Evolutionary conservation across 1,140 invertebrate species (phyloP).

Genomic region (Paraescarpia echinospica): DNA sequence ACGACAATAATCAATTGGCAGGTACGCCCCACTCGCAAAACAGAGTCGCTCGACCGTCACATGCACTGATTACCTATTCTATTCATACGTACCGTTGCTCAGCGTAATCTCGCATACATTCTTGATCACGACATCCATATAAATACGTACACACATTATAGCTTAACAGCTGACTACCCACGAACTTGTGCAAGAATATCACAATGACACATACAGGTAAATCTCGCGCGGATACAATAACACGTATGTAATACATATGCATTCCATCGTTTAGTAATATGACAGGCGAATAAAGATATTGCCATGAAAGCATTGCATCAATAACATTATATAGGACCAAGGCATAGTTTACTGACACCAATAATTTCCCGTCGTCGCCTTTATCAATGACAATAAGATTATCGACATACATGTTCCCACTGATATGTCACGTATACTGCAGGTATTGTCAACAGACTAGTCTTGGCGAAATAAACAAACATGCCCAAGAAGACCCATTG

Average conservation of each 20-base stretch:
- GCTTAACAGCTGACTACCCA: not conserved
- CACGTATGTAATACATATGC: not conserved
- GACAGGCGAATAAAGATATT: not conserved
- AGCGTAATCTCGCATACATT: not conserved
- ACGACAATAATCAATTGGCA: not conserved
- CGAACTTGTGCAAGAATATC: not conserved
- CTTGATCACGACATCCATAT: not conserved
- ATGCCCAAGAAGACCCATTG: not conserved
- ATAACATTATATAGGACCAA: not conserved
- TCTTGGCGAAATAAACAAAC: not conserved
- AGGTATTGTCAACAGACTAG: not conserved
- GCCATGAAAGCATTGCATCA: not conserved
- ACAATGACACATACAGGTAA: not conserved
- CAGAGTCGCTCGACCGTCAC: not conserved
- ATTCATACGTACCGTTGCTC: not conserved
- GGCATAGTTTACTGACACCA: not conserved
- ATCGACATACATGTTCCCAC: not conserved
- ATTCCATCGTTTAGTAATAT: not conserved
- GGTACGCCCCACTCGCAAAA: not conserved
- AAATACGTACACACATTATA: not conserved
- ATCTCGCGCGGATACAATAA: not conserved
- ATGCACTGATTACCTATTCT: not conserved
- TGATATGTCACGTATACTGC: not conserved
- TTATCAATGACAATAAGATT: not conserved
- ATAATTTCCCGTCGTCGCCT: not conserved